Base-by-base conservation (phyloP, 2,888 invertebrate genomes). In the Hypomecis punctinalis region DNA sequence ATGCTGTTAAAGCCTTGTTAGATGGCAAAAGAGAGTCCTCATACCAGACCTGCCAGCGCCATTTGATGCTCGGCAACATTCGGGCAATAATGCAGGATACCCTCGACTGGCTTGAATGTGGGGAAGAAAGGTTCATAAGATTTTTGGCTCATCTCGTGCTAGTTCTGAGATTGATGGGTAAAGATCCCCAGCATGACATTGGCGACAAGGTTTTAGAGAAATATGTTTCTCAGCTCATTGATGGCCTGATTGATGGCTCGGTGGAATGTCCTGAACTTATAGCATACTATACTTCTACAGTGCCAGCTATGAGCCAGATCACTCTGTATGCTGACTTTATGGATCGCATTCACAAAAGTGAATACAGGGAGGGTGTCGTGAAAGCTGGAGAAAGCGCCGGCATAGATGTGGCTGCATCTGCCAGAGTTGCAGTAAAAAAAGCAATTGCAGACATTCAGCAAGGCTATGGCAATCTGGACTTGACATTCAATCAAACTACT, bases 71-170 rank as follows among this genome's bases (percentile, higher is more conserved):
- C 3, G 97, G 97, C 72, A 96, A 97, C 79, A 91, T 96, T n/a
- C 93, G 94, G 10, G 93, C 95, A 52, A 91, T 98, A 58, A 94
- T 98, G 88, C 94, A 95, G 71, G 94, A 95, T 68, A 94, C 97
- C 73, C 93, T 95, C 53, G 87, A 89, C 9, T 96, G 96, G 95
- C 82, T 96, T 46, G 94, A 95, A 39, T 90, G 86, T 62, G 85
- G 88, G 35, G 91, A 90, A 47, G 90, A 90, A 49, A 84, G 94
- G 75, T 95, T 97, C 72, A 83, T 97, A 39, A 91, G 99, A 72
- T 98, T 98, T 77, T 92, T 97, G 72, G 96, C 98, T 5, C 98
- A 99, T 87, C 92, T 99, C 56, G 94, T 97, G 10, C 90, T 99
- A 5, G 96, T 98, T 75, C 94, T 98, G 68, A 94, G 97, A 49